Conservation (phyloP, 1,140 invertebrate genomes). For the Cataglyphis hispanica region DNA sequence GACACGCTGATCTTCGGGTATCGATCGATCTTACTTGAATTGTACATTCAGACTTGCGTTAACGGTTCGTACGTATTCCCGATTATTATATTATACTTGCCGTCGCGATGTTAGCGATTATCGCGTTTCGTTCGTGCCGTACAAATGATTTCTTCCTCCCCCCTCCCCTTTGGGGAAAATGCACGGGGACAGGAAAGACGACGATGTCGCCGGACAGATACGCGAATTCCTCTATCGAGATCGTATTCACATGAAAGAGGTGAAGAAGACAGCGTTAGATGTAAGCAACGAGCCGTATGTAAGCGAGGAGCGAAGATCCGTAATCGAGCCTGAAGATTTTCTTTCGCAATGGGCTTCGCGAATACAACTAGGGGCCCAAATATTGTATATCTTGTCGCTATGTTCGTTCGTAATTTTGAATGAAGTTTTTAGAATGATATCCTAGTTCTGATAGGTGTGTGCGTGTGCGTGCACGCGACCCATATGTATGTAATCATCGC, state of each 20-base stretch:
- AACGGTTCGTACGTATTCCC: constrained; percentile 20
- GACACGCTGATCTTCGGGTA: not conserved
- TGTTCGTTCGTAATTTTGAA: constrained; percentile 16
- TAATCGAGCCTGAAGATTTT: constrained; percentile 5
- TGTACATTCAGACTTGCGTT: constrained; percentile 15
- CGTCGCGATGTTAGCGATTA: constrained; percentile 8
- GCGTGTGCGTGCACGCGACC: not conserved
- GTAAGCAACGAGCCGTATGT: constrained; percentile 24
- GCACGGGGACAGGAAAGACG: not conserved
- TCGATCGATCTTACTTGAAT: not conserved
- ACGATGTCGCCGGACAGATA: constrained; percentile 20
- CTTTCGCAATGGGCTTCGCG: not conserved
- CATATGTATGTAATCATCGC: not conserved
- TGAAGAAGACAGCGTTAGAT: constrained; percentile 42
- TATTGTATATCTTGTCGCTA: constrained; percentile 29
- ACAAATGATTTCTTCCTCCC: not conserved
- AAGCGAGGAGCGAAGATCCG: constrained; percentile 18
- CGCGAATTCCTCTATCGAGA: constrained; percentile 40
- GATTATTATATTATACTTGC: constrained; percentile 24
- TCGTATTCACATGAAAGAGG: constrained; percentile 1
- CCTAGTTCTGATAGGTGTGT: not conserved
- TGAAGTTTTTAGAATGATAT: constrained; percentile 12
- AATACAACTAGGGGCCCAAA: not conserved
- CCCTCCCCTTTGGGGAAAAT: not conserved
- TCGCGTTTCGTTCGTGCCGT: constrained; percentile 21